These are phyloP conservation scores for Corbicula japonica DNA, from an alignment of 2,888 invertebrate genomes.

Conservation along the genomic window DNA sequence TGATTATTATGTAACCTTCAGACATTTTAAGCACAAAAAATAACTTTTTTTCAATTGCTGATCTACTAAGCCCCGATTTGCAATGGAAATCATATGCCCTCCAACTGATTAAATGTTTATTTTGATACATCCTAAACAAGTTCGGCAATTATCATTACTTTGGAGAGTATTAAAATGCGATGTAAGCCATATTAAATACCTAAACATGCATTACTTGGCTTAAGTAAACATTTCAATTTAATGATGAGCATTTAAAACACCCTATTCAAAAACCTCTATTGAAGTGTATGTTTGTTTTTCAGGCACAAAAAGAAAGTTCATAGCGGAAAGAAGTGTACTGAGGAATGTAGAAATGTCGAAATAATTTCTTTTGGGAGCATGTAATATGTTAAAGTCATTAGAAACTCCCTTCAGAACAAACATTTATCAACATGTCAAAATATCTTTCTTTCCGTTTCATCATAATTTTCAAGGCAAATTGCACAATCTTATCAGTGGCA, in stretches of 20 bases:
- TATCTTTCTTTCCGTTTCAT: conserved; percentile 9
- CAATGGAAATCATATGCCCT: conserved; percentile 20
- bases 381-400: conserved; percentile 16
- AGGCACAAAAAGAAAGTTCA: background rate
- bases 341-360: conserved; percentile 3
- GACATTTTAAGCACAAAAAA: conserved; percentile 10
- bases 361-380: background rate
- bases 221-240: conserved; percentile 16
- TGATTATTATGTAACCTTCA: conserved; percentile 26
- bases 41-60: conserved; percentile 16
- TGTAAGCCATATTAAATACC: conserved; percentile 1
- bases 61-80: conserved; percentile 12
- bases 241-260: conserved; percentile 4
- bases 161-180: conserved; percentile 7
- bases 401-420: conserved; percentile 10
- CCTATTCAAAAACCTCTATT: conserved; percentile 1
- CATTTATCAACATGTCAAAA: background rate
- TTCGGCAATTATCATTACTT: background rate
- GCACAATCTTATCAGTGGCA: conserved; percentile 6
- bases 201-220: conserved; percentile 5
- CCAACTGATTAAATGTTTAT: conserved; percentile 26
- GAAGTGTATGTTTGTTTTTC: conserved; percentile 5
- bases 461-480: conserved; percentile 15
- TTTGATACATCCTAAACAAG: conserved; percentile 6
- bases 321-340: background rate